These are phyloP conservation scores for Lepidocyrtinus sp. DNA, from an alignment of 2,888 invertebrate genomes.

Conservation along the genomic window DNA sequence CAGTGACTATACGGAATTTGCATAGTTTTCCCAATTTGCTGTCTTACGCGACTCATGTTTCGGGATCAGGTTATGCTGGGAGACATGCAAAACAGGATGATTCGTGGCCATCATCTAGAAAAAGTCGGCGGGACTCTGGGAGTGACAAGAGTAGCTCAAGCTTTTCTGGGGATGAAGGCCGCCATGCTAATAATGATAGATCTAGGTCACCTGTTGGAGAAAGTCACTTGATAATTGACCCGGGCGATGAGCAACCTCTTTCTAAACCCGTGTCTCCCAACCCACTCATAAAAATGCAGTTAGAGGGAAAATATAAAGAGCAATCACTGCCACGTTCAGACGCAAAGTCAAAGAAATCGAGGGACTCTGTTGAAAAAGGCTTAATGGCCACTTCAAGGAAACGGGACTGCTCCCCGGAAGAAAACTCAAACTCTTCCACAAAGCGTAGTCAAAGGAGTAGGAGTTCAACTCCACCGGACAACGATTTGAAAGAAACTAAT, in stretches of 20 bases:
- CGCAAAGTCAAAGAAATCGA: background rate
- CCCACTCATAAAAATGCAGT: slow-evolving; percentile 43
- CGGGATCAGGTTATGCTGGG: too few species aligned
- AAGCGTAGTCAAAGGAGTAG: slow-evolving; percentile 12
- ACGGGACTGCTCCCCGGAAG: background rate
- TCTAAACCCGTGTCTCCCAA: slow-evolving; percentile 37
- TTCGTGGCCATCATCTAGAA: background rate
- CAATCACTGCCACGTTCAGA: too few species aligned
- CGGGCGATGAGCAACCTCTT: slow-evolving; percentile 31
- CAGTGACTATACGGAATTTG: background rate
- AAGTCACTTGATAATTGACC: slow-evolving; percentile 49
- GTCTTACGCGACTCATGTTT: too few species aligned
- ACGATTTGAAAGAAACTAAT: slow-evolving; percentile 1
- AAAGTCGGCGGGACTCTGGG: slow-evolving; percentile 21
- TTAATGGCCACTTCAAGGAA: too few species aligned
- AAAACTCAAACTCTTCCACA: background rate
- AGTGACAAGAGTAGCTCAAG: slow-evolving; percentile 32
- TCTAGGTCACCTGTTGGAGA: slow-evolving; percentile 37
- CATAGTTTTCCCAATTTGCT: background rate
- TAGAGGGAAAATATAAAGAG: slow-evolving; percentile 31
- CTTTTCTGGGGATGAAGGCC: slow-evolving; percentile 11
- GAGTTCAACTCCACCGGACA: background rate
- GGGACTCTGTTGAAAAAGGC: slow-evolving; percentile 27
- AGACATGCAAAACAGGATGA: too few species aligned
- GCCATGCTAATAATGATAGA: background rate